Evolutionary conservation across 2,888 invertebrate genomes (phyloP).

Genomic region (Diadegma fenestrale): DNA sequence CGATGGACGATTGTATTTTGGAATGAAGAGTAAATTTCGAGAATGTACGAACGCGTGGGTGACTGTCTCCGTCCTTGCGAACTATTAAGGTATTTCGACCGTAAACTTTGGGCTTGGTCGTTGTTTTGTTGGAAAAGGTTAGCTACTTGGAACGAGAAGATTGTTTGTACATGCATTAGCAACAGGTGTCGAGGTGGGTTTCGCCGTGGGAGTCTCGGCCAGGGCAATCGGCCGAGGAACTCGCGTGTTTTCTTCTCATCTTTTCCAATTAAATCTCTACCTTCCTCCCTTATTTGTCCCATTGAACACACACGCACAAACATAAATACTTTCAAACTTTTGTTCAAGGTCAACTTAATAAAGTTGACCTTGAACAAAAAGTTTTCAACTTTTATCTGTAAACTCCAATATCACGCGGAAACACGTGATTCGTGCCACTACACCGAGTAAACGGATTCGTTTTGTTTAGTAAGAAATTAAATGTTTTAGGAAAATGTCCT

Average conservation of each 20-base stretch:
- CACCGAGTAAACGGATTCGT: no score
- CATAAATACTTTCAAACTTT: not conserved
- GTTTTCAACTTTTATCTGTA: constrained; percentile 39
- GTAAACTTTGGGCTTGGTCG: constrained; percentile 25
- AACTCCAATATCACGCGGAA: not conserved
- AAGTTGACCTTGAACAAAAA: constrained; percentile 41
- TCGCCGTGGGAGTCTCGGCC: constrained; percentile 9
- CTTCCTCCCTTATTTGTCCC: not conserved
- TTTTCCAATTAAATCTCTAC: constrained; percentile 8
- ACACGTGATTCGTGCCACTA: not conserved
- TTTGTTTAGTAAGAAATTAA: no score
- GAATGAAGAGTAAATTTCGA: not conserved
- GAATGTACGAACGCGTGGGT: constrained; percentile 25
- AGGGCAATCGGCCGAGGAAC: constrained; percentile 50
- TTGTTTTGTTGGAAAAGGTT: constrained; percentile 5
- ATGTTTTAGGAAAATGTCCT: no score
- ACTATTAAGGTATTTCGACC: constrained; percentile 32
- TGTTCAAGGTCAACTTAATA: not conserved
- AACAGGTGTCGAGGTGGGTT: constrained; percentile 56
- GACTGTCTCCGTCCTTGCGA: constrained; percentile 25
- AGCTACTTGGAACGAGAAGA: constrained; percentile 1
- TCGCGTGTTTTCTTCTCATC: constrained; percentile 25
- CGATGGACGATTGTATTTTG: not conserved
- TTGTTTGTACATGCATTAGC: constrained; percentile 27
- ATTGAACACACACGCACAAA: not conserved